Evolutionary conservation across 64 coral and sea anemone species (phyloP).

Genomic region (Dendronephthya gigantea): DNA sequence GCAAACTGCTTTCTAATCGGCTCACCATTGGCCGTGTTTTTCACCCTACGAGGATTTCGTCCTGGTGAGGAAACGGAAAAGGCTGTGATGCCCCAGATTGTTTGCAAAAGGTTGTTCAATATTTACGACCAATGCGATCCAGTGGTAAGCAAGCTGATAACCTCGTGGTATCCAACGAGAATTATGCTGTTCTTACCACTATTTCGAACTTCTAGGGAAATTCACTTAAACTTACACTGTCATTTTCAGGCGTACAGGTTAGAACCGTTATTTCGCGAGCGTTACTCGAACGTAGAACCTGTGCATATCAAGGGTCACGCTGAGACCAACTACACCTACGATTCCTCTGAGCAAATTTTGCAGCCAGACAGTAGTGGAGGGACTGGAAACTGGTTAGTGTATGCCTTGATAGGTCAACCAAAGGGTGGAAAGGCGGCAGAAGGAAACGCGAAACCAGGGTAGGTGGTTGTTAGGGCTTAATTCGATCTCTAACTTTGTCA

Average conservation of each 20-base stretch:
- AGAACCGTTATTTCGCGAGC: conserved; percentile 68
- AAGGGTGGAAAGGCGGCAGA: not conserved
- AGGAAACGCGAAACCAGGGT: conserved; percentile 15
- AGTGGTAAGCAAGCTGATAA: conserved; percentile 72
- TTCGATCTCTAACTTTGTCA: not conserved
- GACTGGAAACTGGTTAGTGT: conserved; percentile 42
- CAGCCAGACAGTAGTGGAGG: conserved; percentile 32
- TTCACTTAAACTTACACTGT: not conserved
- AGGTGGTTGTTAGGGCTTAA: not conserved
- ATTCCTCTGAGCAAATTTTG: conserved; percentile 38
- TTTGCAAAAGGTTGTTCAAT: conserved; percentile 87
- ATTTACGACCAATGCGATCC: conserved; percentile 94
- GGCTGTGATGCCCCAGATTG: conserved; percentile 70
- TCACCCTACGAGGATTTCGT: conserved; percentile 69
- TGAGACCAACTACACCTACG: conserved; percentile 46
- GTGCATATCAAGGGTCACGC: conserved; percentile 58
- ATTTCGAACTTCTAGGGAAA: not conserved
- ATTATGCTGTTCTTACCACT: too few relatives aligned
- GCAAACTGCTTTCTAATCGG: conserved; percentile 77
- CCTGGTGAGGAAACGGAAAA: conserved; percentile 73
- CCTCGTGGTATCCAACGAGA: too few relatives aligned
- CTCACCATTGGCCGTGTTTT: conserved; percentile 74
- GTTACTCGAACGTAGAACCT: conserved; percentile 56
- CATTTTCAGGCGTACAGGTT: conserved; percentile 64
- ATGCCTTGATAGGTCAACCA: conserved; percentile 26